phyloP scores from a whole-genome alignment of 2,113 vertebrate species.

The Elephantulus edwardii region DNA sequence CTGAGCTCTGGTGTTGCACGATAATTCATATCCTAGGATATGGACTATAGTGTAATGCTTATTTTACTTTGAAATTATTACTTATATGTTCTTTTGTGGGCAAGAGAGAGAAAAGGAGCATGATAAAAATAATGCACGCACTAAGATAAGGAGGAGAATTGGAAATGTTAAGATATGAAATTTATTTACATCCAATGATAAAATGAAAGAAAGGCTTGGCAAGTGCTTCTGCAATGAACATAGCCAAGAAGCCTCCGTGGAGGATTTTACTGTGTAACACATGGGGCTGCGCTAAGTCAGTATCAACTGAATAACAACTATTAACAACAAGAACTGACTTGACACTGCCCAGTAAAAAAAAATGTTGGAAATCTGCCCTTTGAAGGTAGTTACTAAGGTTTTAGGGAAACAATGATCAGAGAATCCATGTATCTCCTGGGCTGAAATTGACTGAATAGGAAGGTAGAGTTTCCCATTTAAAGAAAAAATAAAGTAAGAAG shows the following conservation, averaged over 20 bases:
- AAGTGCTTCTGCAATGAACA: not conserved
- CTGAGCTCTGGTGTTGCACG: conserved; percentile 64
- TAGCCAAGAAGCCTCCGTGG: not conserved
- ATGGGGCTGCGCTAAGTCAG: not conserved
- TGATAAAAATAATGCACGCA: conserved; percentile 78
- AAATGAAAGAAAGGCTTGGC: not conserved
- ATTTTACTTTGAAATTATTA: conserved; percentile 78
- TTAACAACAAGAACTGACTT: conserved; percentile 49
- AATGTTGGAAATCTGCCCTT: not conserved
- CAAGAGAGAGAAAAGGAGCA: conserved; percentile 66
- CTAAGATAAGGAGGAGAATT: conserved; percentile 66
- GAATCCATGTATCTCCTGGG: not conserved
- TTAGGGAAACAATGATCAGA: not conserved
- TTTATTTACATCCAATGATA: not conserved
- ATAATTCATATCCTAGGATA: conserved; percentile 71
- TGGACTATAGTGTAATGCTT: not conserved
- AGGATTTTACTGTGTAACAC: not conserved
- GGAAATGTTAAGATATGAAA: conserved; percentile 78
- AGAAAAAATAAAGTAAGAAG: not conserved
- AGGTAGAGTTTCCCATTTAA: not conserved
- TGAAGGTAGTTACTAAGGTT: not conserved
- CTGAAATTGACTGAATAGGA: not conserved
- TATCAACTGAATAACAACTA: not conserved
- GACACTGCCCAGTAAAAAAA: conserved; percentile 46
- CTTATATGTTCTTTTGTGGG: conserved; percentile 81